A percentile compares a stretch with the other conserved stretches of the same genome.
Evolutionary conservation across 2,888 invertebrate genomes (phyloP).

Genomic region (Mimachlamys varia): DNA sequence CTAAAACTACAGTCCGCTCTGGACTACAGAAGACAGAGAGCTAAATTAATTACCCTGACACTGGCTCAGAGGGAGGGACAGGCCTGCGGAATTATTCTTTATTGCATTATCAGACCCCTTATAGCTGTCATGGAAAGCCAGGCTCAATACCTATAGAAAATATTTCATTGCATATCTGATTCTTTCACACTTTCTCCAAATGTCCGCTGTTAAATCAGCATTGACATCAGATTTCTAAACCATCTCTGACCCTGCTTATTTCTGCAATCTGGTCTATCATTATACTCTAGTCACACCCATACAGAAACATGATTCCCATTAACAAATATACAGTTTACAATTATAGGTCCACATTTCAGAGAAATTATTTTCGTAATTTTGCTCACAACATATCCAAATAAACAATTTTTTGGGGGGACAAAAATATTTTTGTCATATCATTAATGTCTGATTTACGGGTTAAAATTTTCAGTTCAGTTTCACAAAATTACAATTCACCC

Average conservation of each 20-base stretch:
- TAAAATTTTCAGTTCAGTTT: neutral
- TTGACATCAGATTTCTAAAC: neutral
- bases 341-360: too few species aligned
- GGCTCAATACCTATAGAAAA: neutral
- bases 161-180: neutral
- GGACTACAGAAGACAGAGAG: neutral
- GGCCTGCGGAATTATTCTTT: neutral
- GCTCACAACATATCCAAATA: too few species aligned
- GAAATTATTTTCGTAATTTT: too few species aligned
- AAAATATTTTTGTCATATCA: neutral
- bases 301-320: neutral
- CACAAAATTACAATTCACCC: neutral
- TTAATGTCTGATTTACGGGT: neutral
- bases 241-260: neutral
- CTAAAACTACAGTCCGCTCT: conserved; percentile 2
- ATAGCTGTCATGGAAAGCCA: neutral
- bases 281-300: neutral
- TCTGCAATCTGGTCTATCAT: neutral
- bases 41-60: neutral
- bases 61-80: neutral
- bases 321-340: too few species aligned
- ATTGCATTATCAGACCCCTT: neutral
- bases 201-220: neutral
- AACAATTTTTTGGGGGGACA: neutral
- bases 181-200: neutral